Evolutionary conservation across 2,888 invertebrate genomes (phyloP).

Genomic region (Helicoverpa assulta): DNA sequence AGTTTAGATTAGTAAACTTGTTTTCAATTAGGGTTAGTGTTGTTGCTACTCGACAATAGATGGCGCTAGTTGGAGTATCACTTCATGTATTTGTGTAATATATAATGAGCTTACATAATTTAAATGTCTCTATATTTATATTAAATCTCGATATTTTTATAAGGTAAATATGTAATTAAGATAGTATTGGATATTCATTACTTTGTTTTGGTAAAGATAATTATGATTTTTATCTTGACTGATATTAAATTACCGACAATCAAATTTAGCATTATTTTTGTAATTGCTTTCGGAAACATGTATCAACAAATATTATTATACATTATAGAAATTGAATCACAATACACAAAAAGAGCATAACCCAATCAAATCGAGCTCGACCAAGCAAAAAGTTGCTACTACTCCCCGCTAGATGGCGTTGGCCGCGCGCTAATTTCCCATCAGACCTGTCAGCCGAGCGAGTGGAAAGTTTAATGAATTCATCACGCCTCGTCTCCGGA

Average conservation of each 20-base stretch:
- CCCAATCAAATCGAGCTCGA: background rate
- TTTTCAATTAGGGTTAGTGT: slow-evolving; percentile 21
- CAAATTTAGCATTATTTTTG: too few relatives aligned
- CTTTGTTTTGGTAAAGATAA: too few relatives aligned
- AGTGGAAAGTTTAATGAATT: slow-evolving; percentile 65
- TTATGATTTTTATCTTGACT: too few relatives aligned
- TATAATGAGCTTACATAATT: too few relatives aligned
- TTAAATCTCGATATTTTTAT: too few relatives aligned
- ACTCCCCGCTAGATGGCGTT: slow-evolving; percentile 66
- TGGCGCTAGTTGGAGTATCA: slow-evolving; percentile 10
- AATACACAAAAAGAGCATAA: background rate
- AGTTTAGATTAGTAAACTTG: slow-evolving; percentile 41
- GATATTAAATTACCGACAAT: too few relatives aligned
- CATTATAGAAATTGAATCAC: background rate
- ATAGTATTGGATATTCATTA: too few relatives aligned
- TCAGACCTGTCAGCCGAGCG: slow-evolving; percentile 49
- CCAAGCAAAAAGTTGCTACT: slow-evolving; percentile 57
- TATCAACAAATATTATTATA: too few relatives aligned
- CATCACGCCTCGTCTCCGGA: slow-evolving; percentile 63
- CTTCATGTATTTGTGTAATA: background rate
- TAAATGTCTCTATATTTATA: too few relatives aligned
- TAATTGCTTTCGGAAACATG: too few relatives aligned
- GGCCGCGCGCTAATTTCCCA: slow-evolving; percentile 57
- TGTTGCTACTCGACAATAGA: slow-evolving; percentile 29
- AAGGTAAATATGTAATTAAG: too few relatives aligned